Evolutionary conservation across 2,888 invertebrate species (phyloP).

Genomic region (Conus canariensis): DNA sequence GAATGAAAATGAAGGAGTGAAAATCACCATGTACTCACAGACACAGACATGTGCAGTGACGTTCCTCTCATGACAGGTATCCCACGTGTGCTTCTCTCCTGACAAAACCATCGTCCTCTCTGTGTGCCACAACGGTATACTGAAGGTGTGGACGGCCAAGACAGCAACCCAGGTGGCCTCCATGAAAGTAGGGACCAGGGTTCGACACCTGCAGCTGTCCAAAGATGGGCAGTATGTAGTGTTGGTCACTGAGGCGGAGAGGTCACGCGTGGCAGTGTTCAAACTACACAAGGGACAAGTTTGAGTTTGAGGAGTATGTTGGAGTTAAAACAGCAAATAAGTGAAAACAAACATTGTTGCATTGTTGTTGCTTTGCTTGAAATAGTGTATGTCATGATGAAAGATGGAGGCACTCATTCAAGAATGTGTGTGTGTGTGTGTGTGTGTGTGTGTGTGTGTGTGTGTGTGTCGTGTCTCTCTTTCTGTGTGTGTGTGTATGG

Average conservation of each 20-base stretch:
- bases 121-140: constrained; percentile 55
- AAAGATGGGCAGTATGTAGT: constrained; percentile 18
- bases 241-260: constrained; percentile 35
- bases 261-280: constrained; percentile 33
- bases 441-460: constrained; percentile 25
- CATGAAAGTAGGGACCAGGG: constrained; percentile 27
- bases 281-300: constrained; percentile 34
- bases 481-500: background rate
- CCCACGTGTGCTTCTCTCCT: constrained; percentile 54
- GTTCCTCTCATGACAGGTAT: constrained; percentile 54
- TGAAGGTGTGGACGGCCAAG: constrained; percentile 55
- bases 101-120: constrained; percentile 62
- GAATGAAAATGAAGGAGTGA: no score
- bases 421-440: constrained; percentile 5
- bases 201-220: background rate
- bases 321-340: background rate
- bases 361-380: no score
- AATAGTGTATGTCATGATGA: no score
- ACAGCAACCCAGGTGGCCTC: constrained; percentile 29
- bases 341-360: no score
- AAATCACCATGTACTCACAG: no score
- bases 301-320: background rate
- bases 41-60: no score
- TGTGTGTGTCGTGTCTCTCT: background rate
- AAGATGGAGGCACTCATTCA: no score